A percentile compares a stretch with the other conserved stretches of the same genome.
Conservation (phyloP, 2,888 invertebrate genomes). For the Cheilosia soror region DNA sequence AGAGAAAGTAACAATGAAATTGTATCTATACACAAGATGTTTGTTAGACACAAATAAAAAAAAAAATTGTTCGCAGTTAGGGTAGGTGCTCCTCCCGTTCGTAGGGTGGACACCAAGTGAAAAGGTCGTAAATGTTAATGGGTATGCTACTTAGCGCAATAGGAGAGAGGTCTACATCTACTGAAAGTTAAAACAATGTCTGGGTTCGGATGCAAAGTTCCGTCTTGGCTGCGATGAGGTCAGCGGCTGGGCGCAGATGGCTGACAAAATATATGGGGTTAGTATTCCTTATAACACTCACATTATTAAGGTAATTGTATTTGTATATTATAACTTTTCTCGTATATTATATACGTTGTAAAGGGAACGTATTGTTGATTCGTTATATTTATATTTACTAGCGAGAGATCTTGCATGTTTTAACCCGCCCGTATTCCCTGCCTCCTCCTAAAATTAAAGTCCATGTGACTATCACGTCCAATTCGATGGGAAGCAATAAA, state of each 20-base stretch:
- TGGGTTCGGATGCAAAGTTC: slow-evolving; percentile 60
- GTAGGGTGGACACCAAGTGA: slow-evolving; percentile 41
- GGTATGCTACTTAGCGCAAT: slow-evolving; percentile 46
- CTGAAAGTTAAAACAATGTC: slow-evolving; percentile 51
- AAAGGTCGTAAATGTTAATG: slow-evolving; percentile 70
- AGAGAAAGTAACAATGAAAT: slow-evolving; percentile 73
- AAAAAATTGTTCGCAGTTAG: slow-evolving; percentile 37
- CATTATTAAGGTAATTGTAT: slow-evolving; percentile 36
- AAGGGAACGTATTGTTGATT: no score
- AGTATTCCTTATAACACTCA: not conserved
- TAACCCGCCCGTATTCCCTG: no score
- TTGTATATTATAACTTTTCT: not conserved
- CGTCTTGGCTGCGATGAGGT: slow-evolving; percentile 23
- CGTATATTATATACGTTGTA: not conserved
- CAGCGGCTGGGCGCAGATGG: slow-evolving; percentile 16
- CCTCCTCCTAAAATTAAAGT: no score
- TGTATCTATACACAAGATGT: slow-evolving; percentile 69
- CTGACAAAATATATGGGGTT: not conserved
- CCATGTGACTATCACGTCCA: no score
- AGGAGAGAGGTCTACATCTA: slow-evolving; percentile 42
- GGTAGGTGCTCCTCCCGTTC: slow-evolving; percentile 35
- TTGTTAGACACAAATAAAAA: slow-evolving; percentile 55
- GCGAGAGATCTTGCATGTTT: no score
- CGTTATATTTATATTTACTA: no score
- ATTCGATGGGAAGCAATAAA: no score